phyloP scores from a whole-genome alignment of 1,140 invertebrate genomes.

The Heliconius himera region DNA sequence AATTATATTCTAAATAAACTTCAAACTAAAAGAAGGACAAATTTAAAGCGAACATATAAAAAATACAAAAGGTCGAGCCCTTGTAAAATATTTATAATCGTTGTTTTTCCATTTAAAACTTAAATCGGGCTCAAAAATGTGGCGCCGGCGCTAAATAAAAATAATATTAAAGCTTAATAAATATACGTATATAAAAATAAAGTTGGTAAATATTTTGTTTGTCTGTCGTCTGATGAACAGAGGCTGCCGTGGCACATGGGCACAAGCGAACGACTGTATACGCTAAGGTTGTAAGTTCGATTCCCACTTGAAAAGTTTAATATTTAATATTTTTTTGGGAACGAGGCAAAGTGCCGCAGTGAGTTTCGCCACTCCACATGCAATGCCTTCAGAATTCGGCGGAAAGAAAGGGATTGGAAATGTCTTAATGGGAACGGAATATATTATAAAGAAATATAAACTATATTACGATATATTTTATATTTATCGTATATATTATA shows the following conservation, averaged over 20 bases:
- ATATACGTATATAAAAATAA: background rate
- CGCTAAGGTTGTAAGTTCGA: too few relatives aligned
- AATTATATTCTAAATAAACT: background rate
- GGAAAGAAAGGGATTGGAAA: too few relatives aligned
- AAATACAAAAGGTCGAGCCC: constrained; percentile 4
- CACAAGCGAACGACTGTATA: background rate
- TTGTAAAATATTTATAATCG: constrained; percentile 3
- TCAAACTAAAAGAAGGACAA: background rate
- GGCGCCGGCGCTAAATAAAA: constrained; percentile 22
- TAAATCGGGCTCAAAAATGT: background rate
- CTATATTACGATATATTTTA: too few relatives aligned
- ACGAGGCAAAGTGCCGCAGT: too few relatives aligned
- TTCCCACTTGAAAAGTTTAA: too few relatives aligned
- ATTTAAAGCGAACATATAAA: background rate
- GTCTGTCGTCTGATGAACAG: background rate
- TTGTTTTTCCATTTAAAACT: background rate
- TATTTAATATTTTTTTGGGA: too few relatives aligned
- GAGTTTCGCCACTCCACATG: too few relatives aligned
- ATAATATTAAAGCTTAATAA: background rate
- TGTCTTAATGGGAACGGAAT: too few relatives aligned
- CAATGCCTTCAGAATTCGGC: too few relatives aligned
- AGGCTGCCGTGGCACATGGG: too few relatives aligned
- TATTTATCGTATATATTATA: too few relatives aligned
- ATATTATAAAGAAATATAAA: too few relatives aligned
- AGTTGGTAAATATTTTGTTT: background rate